A percentile compares a stretch with the other conserved stretches of the same genome.
These are phyloP conservation scores for Drosophila carrolli DNA, from an alignment of 1,140 invertebrate genomes.

Conservation along the genomic window DNA sequence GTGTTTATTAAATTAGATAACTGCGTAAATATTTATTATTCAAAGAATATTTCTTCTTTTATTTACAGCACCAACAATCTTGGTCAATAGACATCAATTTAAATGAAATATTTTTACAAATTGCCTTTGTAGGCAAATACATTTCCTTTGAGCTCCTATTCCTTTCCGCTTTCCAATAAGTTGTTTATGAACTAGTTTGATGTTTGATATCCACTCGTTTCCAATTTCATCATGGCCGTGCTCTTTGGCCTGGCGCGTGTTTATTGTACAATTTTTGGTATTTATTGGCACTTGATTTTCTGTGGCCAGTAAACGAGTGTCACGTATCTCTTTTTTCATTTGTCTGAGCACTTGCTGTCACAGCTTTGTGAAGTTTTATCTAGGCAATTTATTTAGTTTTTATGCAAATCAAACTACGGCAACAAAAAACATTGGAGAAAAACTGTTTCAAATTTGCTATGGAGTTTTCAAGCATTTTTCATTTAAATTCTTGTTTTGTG, in stretches of 20 bases:
- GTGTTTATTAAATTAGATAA: not conserved
- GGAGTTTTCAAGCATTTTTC: slow-evolving; percentile 29
- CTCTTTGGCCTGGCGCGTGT: slow-evolving; percentile 27
- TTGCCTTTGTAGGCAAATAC: not conserved
- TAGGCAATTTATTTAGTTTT: slow-evolving; percentile 73
- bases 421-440: slow-evolving; percentile 25
- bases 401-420: slow-evolving; percentile 74
- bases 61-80: not conserved
- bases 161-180: not conserved
- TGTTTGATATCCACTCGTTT: slow-evolving; percentile 40
- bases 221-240: slow-evolving; percentile 10
- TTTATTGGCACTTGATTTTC: slow-evolving; percentile 67
- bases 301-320: slow-evolving; percentile 30
- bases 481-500: slow-evolving; percentile 53
- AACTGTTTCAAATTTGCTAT: slow-evolving; percentile 27
- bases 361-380: slow-evolving; percentile 57
- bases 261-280: slow-evolving; percentile 57
- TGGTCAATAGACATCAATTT: not conserved
- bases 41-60: not conserved
- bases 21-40: not conserved
- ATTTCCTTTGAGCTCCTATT: not conserved
- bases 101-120: slow-evolving; percentile 4
- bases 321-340: slow-evolving; percentile 20
- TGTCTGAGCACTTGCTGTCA: slow-evolving; percentile 32
- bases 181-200: slow-evolving; percentile 10